Evolutionary conservation across 2,888 invertebrate genomes (phyloP).

Genomic region (Oscheius sp.): DNA sequence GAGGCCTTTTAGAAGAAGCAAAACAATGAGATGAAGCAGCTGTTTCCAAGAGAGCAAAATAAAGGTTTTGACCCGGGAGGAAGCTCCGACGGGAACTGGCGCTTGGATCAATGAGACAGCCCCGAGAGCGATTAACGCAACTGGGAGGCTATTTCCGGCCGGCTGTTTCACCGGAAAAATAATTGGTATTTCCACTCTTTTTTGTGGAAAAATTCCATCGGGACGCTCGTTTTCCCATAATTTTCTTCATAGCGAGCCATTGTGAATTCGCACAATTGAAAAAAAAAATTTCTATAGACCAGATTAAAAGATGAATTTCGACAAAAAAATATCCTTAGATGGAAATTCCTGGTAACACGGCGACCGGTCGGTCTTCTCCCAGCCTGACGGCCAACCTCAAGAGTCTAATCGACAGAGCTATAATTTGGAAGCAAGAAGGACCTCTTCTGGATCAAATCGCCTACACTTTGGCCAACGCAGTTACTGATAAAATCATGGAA

Average conservation of each 20-base stretch:
- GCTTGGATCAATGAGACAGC: neutral
- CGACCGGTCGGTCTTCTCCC: neutral
- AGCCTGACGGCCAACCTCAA: neutral
- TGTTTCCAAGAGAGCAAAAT: neutral
- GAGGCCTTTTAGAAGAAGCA: neutral
- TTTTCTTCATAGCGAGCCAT: no score
- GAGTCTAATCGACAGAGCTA: neutral
- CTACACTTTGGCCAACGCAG: neutral
- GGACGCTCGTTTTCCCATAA: no score
- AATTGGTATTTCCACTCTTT: no score
- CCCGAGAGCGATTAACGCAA: no score
- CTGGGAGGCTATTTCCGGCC: no score
- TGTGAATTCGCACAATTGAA: no score
- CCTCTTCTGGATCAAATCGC: neutral
- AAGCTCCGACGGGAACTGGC: neutral
- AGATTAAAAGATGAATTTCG: no score
- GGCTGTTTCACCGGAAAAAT: no score
- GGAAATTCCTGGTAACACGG: no score
- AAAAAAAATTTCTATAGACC: no score
- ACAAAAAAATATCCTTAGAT: no score
- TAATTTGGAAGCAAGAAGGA: neutral
- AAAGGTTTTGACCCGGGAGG: neutral
- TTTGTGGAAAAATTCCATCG: no score
- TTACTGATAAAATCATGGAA: constrained; percentile 5
- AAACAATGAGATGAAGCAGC: neutral